These are phyloP conservation scores for Nephotettix cincticeps DNA, from an alignment of 1,140 invertebrate genomes.

Conservation along the genomic window DNA sequence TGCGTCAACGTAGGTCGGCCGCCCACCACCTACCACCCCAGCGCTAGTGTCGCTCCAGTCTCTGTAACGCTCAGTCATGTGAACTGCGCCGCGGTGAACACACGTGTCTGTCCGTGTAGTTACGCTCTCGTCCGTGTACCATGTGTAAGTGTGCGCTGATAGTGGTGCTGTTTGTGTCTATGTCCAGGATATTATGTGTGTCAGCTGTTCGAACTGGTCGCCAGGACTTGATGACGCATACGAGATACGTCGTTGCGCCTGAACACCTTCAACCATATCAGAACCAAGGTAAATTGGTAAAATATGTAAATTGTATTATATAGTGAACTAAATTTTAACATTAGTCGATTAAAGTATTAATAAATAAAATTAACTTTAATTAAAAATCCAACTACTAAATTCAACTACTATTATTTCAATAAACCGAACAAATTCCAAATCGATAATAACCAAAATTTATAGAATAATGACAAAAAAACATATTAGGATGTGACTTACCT, in stretches of 20 bases:
- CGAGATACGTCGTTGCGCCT: background rate
- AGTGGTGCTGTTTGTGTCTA: background rate
- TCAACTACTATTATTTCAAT: no score
- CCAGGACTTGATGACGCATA: background rate
- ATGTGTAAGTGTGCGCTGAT: slow-evolving; percentile 4
- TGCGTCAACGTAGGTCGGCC: no score
- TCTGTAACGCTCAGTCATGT: slow-evolving; percentile 7
- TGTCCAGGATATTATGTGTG: background rate
- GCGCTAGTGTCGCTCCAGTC: background rate
- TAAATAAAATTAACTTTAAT: no score
- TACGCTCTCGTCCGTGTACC: background rate
- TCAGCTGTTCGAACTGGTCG: background rate
- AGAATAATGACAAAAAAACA: no score
- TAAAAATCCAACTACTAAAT: no score
- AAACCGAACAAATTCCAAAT: no score
- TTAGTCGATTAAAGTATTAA: no score
- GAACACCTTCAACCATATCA: slow-evolving; percentile 7
- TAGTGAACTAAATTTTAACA: no score
- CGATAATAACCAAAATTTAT: no score
- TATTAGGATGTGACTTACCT: no score
- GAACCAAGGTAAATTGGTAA: slow-evolving; percentile 1
- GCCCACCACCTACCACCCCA: no score
- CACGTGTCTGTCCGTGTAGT: background rate
- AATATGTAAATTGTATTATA: no score
- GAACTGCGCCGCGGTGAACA: background rate